These are phyloP conservation scores for Anticlea derivata DNA, from an alignment of 2,888 invertebrate genomes.

Conservation along the genomic window DNA sequence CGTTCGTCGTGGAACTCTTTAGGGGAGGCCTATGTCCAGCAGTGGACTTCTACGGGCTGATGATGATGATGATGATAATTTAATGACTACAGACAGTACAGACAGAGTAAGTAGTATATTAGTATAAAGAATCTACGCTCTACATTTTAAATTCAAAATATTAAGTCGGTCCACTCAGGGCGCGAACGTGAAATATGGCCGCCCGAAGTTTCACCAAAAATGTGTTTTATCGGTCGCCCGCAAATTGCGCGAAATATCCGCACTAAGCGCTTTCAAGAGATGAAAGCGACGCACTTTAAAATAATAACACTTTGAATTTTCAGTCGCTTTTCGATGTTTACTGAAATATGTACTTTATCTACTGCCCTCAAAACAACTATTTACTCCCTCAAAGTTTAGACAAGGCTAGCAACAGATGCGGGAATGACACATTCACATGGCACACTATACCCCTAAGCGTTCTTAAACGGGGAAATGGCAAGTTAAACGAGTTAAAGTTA, in stretches of 20 bases:
- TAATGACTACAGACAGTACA: too few relatives aligned
- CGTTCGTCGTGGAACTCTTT: too few relatives aligned
- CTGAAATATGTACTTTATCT: background rate
- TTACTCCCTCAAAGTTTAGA: background rate
- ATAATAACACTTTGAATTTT: constrained; percentile 15
- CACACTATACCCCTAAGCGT: background rate
- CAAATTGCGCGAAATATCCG: constrained; percentile 22
- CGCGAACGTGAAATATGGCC: constrained; percentile 7
- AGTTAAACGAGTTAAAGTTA: background rate
- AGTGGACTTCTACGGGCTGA: too few relatives aligned
- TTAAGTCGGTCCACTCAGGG: too few relatives aligned
- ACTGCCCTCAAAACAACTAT: too few relatives aligned
- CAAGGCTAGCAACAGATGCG: background rate
- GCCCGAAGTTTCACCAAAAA: constrained; percentile 11
- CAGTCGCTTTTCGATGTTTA: constrained; percentile 7
- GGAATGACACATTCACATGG: background rate
- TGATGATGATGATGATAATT: too few relatives aligned
- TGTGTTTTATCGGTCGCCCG: constrained; percentile 20
- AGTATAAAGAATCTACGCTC: too few relatives aligned
- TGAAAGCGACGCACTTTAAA: constrained; percentile 12
- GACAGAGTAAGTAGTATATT: too few relatives aligned
- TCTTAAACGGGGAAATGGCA: constrained; percentile 1
- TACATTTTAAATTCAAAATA: too few relatives aligned
- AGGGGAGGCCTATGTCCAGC: too few relatives aligned
- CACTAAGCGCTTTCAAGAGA: constrained; percentile 19